Conservation (phyloP, 2,113 vertebrate genomes). For the Arizona elegans region DNA sequence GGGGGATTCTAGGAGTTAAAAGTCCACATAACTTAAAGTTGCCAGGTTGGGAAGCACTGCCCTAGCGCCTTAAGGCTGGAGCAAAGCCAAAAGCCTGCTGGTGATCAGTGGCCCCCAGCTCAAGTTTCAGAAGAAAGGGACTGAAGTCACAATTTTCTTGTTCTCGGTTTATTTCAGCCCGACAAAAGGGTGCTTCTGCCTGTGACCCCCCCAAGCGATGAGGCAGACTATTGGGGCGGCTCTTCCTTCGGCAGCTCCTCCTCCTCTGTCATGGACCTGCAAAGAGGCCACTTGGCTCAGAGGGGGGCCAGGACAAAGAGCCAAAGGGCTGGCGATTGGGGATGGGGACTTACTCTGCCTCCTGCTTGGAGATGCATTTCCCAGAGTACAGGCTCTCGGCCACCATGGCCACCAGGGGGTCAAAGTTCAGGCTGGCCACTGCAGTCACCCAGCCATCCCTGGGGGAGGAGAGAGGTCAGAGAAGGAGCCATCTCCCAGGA, state of each 20-base stretch:
- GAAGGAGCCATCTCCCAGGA: background rate
- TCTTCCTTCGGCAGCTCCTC: background rate
- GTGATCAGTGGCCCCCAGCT: background rate
- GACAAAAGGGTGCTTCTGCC: background rate
- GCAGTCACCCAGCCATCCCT: slow-evolving; percentile 80
- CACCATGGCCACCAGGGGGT: slow-evolving; percentile 76
- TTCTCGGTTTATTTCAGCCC: background rate
- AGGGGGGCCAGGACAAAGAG: background rate
- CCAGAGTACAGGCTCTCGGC: slow-evolving; percentile 77
- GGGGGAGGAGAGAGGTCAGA: background rate
- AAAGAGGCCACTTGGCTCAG: slow-evolving; percentile 33
- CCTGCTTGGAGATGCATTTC: slow-evolving; percentile 74
- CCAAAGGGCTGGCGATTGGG: accelerated
- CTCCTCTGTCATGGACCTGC: background rate
- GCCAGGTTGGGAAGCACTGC: background rate
- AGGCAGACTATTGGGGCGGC: background rate
- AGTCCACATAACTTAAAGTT: background rate
- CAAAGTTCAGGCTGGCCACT: slow-evolving; percentile 82
- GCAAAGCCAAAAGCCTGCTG: background rate
- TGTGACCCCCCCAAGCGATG: background rate
- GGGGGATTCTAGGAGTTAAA: background rate
- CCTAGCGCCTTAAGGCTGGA: background rate
- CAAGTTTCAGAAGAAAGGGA: background rate
- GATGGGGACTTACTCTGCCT: slow-evolving; percentile 76
- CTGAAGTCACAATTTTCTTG: background rate